Percentiles rank a stretch among this genome's conserved stretches.
Conservation (phyloP, 2,113 vertebrate species). For the Pogona vitticeps region DNA sequence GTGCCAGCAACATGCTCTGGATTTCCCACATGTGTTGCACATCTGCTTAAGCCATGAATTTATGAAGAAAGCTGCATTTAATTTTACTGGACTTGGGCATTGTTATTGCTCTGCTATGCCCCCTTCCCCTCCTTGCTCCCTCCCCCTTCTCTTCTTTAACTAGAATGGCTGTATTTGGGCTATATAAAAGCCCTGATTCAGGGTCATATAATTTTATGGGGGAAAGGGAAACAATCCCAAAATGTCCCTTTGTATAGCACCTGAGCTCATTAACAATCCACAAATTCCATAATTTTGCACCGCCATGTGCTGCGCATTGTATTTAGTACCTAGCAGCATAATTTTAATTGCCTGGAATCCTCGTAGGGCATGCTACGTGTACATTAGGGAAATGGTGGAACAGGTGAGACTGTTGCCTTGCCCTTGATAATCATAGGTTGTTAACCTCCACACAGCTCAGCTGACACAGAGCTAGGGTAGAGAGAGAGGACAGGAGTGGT, state of each 20-base stretch:
- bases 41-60: constrained; percentile 76
- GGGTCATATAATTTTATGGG: constrained; percentile 84
- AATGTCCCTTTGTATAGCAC: constrained; percentile 80
- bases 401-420: constrained; percentile 73
- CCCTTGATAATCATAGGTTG: constrained; percentile 38
- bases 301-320: constrained; percentile 77
- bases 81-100: constrained; percentile 71
- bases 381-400: constrained; percentile 73
- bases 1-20: constrained; percentile 73
- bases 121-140: constrained; percentile 21
- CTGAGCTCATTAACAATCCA: constrained; percentile 82
- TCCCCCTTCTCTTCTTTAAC: constrained; percentile 69
- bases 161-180: constrained; percentile 74
- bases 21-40: constrained; percentile 77
- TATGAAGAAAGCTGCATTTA: constrained; percentile 83
- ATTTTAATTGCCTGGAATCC: constrained; percentile 80
- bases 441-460: constrained; percentile 51
- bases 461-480: constrained; percentile 30
- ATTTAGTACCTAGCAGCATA: constrained; percentile 73
- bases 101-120: constrained; percentile 61
- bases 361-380: constrained; percentile 68
- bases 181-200: constrained; percentile 77
- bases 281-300: constrained; percentile 84
- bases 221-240: constrained; percentile 23
- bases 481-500: neutral